phyloP scores from a whole-genome alignment of 1,140 invertebrate genomes.

The Babylonia areolata region DNA sequence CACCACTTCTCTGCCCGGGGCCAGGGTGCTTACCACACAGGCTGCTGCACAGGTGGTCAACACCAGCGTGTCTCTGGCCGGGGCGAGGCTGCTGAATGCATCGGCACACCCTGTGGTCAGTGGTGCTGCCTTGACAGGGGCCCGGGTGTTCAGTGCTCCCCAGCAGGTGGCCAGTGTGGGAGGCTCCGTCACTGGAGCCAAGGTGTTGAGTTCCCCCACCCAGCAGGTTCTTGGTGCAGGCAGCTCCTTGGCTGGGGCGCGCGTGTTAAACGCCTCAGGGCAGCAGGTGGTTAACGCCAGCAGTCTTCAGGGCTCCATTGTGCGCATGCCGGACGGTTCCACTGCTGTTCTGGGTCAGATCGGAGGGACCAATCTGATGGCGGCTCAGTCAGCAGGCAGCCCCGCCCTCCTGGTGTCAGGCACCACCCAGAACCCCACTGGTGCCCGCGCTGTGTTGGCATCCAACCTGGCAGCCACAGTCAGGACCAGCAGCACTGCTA shows the following conservation, averaged over 20 bases:
- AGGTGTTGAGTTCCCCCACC: background rate
- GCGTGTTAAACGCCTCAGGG: background rate
- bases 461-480: background rate
- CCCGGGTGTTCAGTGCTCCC: background rate
- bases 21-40: background rate
- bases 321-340: conserved; percentile 36
- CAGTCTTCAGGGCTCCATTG: conserved; percentile 17
- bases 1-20: background rate
- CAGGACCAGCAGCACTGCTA: background rate
- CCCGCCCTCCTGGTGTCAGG: conserved; percentile 21
- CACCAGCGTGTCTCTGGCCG: background rate
- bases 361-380: conserved; percentile 3
- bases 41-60: background rate
- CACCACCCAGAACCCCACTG: background rate
- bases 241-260: background rate
- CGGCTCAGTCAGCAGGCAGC: background rate
- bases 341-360: conserved; percentile 28
- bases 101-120: background rate
- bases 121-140: background rate
- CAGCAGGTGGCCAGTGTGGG: too few relatives aligned
- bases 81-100: background rate
- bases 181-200: background rate
- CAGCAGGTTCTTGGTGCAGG: background rate
- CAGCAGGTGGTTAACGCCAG: background rate
- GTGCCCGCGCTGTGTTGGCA: conserved; percentile 21